Percentiles rank a stretch among this genome's conserved stretches.
phyloP scores from a whole-genome alignment of 2,888 invertebrate species.

The Lycia hirtaria region DNA sequence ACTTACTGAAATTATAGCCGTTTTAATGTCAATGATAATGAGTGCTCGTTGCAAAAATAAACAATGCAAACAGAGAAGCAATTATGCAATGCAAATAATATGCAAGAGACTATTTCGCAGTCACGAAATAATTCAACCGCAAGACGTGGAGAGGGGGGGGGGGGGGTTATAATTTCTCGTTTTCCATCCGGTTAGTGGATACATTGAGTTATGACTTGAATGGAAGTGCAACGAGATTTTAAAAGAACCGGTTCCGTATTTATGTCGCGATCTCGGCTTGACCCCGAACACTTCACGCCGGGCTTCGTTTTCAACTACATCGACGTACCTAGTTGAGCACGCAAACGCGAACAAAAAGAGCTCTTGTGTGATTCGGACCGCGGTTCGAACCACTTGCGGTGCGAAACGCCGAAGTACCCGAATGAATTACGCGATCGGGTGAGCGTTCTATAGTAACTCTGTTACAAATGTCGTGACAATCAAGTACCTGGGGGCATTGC shows the following conservation, averaged over 20 bases:
- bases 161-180: conserved; percentile 10
- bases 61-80: conserved; percentile 23
- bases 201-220: conserved; percentile 31
- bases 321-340: conserved; percentile 60
- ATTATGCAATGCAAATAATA: conserved; percentile 31
- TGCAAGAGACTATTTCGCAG: conserved; percentile 21
- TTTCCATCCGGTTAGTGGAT: conserved; percentile 16
- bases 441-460: conserved; percentile 62
- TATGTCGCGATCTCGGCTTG: conserved; percentile 58
- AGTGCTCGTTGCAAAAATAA: conserved; percentile 22
- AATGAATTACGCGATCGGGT: conserved; percentile 65
- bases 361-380: too few relatives aligned
- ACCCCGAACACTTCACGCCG: conserved; percentile 71
- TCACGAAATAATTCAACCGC: conserved; percentile 10
- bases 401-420: too few relatives aligned
- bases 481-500: conserved; percentile 54
- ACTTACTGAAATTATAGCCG: conserved; percentile 17
- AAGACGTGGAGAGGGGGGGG: conserved; percentile 2
- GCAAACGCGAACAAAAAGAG: too few relatives aligned
- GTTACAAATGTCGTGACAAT: conserved; percentile 67
- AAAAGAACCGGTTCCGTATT: conserved; percentile 62
- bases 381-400: too few relatives aligned
- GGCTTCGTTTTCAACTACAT: conserved; percentile 59
- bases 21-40: conserved; percentile 24
- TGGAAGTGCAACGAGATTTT: conserved; percentile 40